Evolutionary conservation across 2,888 invertebrate species (phyloP), one percentile per base, ranked within the genome.

Genomic region (Drosophila vallismaia): DNA sequence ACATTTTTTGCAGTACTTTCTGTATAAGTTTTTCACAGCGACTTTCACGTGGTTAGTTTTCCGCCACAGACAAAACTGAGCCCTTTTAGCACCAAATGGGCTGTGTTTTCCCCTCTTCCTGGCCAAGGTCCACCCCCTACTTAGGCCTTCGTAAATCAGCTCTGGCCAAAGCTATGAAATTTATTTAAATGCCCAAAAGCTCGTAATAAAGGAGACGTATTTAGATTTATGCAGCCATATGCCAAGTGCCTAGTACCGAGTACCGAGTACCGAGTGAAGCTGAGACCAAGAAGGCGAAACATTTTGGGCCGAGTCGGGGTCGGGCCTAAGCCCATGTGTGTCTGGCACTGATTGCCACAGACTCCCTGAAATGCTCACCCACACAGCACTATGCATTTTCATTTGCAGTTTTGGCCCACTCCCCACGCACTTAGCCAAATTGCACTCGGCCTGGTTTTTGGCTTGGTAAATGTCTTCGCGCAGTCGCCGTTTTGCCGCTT

Each of bases 121-220:
- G 10, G 0, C 24, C 26, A 5, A 0, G 12, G 36, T n/a, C 12
- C 5, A 4, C 36, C 38, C 19, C 12, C 12, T 51, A 38, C 31
- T 40, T 24, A 19, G 58, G 67, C 75, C 49, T 72, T 64, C 54
- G 78, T 80, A 86, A 83, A 86, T 86, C 84, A 84, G 81, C 66
- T 71, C 63, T 58, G 71, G 66, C 55, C 70, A 75, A 75, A 70
- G 73, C 83, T 86, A 81, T 81, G 77, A 86, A 86, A 84, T 84
- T 86, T 84, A 84, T 84, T 81, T 84, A 84, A 84, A 84, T 86
- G 84, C 84, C 84, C 79, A 71, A 64, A 84, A 84, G 86, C 86
- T 79, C 75, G 81, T 83, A 77, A 84, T 80, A 75, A 86, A 81
- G 68, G 81, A 59, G 75, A 54, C 70, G 62, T 36, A 36, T 36